These are phyloP conservation scores for Incurvaria masculella DNA, from an alignment of 2,888 invertebrate genomes.

Conservation along the genomic window DNA sequence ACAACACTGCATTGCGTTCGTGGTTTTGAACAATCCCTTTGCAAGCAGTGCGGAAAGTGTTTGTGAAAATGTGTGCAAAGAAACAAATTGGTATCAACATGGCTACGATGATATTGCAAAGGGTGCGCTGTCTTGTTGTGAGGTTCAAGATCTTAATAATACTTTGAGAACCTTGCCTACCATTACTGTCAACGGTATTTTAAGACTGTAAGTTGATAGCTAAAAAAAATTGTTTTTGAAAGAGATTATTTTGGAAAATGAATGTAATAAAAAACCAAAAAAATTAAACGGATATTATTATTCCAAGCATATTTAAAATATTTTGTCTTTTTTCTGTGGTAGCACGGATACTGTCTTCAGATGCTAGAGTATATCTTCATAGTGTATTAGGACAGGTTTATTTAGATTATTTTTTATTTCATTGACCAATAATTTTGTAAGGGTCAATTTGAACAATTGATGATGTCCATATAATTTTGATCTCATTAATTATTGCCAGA, in stretches of 20 bases:
- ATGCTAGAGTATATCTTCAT: no score
- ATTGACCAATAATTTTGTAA: no score
- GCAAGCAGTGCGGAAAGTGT: conserved; percentile 19
- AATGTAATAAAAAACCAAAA: conserved; percentile 7
- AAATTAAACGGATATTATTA: conserved; percentile 9
- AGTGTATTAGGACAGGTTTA: no score
- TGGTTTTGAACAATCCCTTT: conserved; percentile 50
- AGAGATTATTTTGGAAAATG: background rate
- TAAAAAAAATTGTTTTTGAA: background rate
- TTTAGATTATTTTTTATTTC: no score
- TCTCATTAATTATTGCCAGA: no score
- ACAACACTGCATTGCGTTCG: conserved; percentile 40
- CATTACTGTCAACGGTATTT: background rate
- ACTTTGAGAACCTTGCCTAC: background rate
- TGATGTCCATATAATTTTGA: no score
- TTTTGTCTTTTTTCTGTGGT: no score
- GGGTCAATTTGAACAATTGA: no score
- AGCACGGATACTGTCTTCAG: no score
- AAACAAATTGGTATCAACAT: conserved; percentile 23
- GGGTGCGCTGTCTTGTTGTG: conserved; percentile 4
- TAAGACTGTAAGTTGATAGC: background rate
- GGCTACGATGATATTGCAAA: conserved; percentile 1
- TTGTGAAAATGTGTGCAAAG: conserved; percentile 27
- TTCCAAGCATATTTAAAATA: background rate
- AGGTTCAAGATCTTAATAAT: background rate